A percentile compares a stretch with the other conserved stretches of the same genome.
These are phyloP conservation scores for Tyria jacobaeae DNA, from an alignment of 2,888 invertebrate species.

Conservation along the genomic window DNA sequence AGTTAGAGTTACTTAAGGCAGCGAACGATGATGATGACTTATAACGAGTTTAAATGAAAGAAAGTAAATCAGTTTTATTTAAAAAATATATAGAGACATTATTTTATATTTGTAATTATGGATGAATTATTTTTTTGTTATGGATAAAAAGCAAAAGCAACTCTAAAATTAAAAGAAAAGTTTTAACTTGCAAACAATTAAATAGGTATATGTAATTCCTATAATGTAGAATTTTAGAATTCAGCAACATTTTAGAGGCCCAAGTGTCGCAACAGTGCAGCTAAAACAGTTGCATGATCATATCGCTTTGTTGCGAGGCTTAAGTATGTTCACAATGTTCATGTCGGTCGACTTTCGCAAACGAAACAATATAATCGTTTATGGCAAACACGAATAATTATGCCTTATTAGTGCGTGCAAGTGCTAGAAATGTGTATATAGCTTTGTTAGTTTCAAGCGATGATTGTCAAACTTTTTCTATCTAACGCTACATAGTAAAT, in stretches of 20 bases:
- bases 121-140: too few species aligned
- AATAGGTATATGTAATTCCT: too few species aligned
- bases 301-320: slow-evolving; percentile 51
- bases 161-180: too few species aligned
- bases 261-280: slow-evolving; percentile 47
- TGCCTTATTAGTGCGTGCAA: slow-evolving; percentile 18
- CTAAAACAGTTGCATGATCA: slow-evolving; percentile 53
- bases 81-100: too few species aligned
- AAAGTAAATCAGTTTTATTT: too few species aligned
- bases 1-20: too few species aligned
- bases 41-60: too few species aligned
- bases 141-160: too few species aligned
- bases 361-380: slow-evolving; percentile 45
- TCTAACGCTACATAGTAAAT: not conserved
- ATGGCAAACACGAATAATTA: slow-evolving; percentile 25
- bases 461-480: not conserved
- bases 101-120: too few species aligned
- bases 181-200: too few species aligned
- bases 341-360: slow-evolving; percentile 60
- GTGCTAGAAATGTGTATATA: slow-evolving; percentile 8
- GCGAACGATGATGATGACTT: too few species aligned
- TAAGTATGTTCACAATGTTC: slow-evolving; percentile 43
- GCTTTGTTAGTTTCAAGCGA: slow-evolving; percentile 1
- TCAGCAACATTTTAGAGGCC: slow-evolving; percentile 51
- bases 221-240: too few species aligned